Conservation (phyloP, 1,140 invertebrate species). For the Diabrotica virgifera region DNA sequence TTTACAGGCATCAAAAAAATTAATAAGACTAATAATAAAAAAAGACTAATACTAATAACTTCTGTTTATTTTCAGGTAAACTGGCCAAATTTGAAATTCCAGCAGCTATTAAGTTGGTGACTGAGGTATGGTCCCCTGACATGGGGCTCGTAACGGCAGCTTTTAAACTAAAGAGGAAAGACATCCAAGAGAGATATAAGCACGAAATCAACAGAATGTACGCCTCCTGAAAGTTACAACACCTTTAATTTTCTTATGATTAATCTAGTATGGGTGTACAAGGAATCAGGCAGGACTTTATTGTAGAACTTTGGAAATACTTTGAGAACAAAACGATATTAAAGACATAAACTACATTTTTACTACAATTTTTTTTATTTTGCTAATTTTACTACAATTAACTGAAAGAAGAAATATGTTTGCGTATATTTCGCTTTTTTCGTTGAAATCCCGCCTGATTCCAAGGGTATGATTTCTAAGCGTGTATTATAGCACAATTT, state of each 20-base stretch:
- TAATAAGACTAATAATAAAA: background rate
- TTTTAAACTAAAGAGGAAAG: conserved; percentile 94
- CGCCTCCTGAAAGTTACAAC: conserved; percentile 67
- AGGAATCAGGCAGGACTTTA: no score
- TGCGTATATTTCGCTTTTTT: no score
- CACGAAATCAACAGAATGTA: conserved; percentile 91
- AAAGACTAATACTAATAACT: background rate
- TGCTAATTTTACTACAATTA: no score
- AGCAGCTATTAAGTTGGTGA: conserved; percentile 80
- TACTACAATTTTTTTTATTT: no score
- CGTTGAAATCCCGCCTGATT: no score
- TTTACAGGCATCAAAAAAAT: no score
- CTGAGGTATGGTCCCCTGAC: conserved; percentile 94
- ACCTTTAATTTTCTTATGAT: background rate
- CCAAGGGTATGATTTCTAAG: no score
- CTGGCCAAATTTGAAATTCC: conserved; percentile 91
- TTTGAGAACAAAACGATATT: no score
- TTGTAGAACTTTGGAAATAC: no score
- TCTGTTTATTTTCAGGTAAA: conserved; percentile 58
- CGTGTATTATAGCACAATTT: background rate
- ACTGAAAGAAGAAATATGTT: no score
- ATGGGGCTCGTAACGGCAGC: conserved; percentile 96
- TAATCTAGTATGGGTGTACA: no score
- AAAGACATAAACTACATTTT: no score
- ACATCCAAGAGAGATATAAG: conserved; percentile 90